phyloP scores from a whole-genome alignment of 1,140 invertebrate species.

The Drosophila parabipectinata region DNA sequence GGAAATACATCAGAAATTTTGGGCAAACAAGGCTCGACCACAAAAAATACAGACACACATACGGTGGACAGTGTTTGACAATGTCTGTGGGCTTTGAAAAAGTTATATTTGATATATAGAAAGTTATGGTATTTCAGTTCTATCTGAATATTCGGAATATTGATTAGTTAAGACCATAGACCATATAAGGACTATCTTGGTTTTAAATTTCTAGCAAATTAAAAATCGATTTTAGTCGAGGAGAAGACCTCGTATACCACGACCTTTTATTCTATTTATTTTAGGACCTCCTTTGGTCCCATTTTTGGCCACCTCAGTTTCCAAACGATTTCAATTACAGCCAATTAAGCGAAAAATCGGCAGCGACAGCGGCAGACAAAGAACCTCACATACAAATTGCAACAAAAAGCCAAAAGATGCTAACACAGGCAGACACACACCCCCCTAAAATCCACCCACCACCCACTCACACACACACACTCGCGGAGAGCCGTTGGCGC shows the following conservation, averaged over 20 bases:
- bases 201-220: conserved; percentile 1
- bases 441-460: background rate
- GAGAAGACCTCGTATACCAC: too few species aligned
- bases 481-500: background rate
- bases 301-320: background rate
- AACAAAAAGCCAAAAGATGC: conserved; percentile 33
- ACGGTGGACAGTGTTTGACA: background rate
- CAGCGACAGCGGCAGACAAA: conserved; percentile 25
- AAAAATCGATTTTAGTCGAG: conserved; percentile 16
- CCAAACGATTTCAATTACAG: conserved; percentile 66
- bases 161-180: too few species aligned
- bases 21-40: conserved; percentile 50
- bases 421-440: conserved; percentile 9
- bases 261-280: background rate
- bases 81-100: conserved; percentile 22
- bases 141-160: too few species aligned
- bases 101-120: conserved; percentile 1
- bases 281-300: background rate
- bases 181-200: background rate
- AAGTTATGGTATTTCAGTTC: background rate
- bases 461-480: conserved; percentile 1
- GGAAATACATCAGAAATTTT: conserved; percentile 74
- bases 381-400: conserved; percentile 39
- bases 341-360: conserved; percentile 64
- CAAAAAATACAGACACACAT: conserved; percentile 12